These are phyloP conservation scores for Passerina amoena DNA, from an alignment of 2,113 vertebrate species.

Conservation along the genomic window DNA sequence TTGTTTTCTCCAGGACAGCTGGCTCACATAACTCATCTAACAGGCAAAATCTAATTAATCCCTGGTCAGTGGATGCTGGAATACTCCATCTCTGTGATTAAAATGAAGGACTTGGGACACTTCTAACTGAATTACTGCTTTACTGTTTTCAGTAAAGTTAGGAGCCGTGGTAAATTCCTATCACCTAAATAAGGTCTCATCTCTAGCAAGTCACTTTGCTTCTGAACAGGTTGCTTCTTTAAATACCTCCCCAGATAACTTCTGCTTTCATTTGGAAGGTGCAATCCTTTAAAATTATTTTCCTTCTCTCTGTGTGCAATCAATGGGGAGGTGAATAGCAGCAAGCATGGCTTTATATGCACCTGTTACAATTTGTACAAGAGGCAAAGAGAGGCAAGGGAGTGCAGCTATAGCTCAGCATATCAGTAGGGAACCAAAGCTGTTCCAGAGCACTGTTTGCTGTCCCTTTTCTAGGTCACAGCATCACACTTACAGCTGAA, in stretches of 20 bases:
- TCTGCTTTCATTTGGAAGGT: background rate
- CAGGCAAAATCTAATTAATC: background rate
- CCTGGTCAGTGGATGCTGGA: background rate
- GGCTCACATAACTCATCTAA: background rate
- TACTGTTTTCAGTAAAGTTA: background rate
- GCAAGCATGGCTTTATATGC: background rate
- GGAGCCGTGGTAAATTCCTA: background rate
- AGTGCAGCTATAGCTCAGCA: background rate
- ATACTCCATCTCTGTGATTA: background rate
- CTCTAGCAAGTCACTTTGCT: background rate
- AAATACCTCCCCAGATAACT: background rate
- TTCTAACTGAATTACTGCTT: background rate
- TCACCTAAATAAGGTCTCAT: background rate
- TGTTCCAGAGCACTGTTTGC: background rate
- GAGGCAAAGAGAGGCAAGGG: background rate
- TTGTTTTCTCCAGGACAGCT: background rate
- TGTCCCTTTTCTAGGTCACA: background rate
- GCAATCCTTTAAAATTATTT: background rate
- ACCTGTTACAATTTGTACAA: background rate
- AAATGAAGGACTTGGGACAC: background rate
- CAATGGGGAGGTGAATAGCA: background rate
- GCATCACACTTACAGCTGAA: slow-evolving; percentile 80
- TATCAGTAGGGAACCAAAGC: background rate
- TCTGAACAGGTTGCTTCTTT: background rate
- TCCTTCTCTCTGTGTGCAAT: background rate